A percentile compares a stretch with the other conserved stretches of the same genome.
Conservation (phyloP, 2,888 invertebrate species). For the Oscheius myriophilus region DNA sequence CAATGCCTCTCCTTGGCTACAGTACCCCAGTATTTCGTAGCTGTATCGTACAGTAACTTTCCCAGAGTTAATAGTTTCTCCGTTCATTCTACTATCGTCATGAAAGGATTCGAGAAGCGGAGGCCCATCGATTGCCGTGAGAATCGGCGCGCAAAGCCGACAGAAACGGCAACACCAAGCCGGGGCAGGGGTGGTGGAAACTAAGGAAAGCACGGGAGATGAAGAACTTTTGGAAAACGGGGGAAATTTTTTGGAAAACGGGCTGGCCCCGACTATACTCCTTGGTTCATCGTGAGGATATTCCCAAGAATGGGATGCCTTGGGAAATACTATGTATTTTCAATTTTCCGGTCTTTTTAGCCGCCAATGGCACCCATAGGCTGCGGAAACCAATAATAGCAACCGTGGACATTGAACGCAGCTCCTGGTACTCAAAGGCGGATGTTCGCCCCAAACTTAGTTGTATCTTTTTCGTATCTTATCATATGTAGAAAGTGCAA, state of each 20-base stretch:
- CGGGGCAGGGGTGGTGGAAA: neutral
- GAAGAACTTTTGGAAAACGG: neutral
- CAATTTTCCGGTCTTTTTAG: too few species aligned
- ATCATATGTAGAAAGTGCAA: too few species aligned
- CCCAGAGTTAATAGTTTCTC: slow-evolving; percentile 4
- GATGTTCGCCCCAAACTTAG: too few species aligned
- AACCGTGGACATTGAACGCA: too few species aligned
- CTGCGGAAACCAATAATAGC: too few species aligned
- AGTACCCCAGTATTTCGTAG: neutral
- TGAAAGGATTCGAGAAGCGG: slow-evolving; percentile 6
- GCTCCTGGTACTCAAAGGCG: too few species aligned
- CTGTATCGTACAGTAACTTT: slow-evolving; percentile 2
- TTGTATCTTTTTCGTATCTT: too few species aligned
- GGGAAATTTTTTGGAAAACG: neutral
- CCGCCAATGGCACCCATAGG: too few species aligned
- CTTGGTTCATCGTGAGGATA: too few species aligned
- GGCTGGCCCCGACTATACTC: neutral
- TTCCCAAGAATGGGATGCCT: too few species aligned
- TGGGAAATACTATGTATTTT: too few species aligned
- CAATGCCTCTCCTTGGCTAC: neutral
- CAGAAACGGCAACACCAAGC: slow-evolving; percentile 4
- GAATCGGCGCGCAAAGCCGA: slow-evolving; percentile 3
- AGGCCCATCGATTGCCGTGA: slow-evolving; percentile 24
- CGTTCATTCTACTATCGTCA: too few species aligned
- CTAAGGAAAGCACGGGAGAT: neutral